Evolutionary conservation across 2,113 vertebrate genomes (phyloP).

Genomic region (Chiloscyllium plagiosum): DNA sequence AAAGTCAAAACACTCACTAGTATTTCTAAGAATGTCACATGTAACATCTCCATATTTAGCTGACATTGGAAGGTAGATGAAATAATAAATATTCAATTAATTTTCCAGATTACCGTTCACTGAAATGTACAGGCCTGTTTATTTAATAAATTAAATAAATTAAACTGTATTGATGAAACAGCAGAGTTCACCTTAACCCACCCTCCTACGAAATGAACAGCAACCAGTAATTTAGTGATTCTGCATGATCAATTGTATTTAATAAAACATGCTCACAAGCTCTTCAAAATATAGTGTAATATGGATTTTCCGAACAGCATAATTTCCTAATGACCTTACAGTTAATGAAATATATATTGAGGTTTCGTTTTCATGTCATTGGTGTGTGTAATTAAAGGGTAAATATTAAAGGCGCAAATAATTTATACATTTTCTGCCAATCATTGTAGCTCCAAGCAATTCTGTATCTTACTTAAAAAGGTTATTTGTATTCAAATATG

Average conservation of each 20-base stretch:
- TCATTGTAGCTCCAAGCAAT: conserved; percentile 70
- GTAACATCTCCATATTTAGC: background rate
- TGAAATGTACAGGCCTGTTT: background rate
- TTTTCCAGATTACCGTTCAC: background rate
- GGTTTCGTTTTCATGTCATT: conserved; percentile 57
- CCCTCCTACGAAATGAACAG: background rate
- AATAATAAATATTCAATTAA: background rate
- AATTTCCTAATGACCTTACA: conserved; percentile 56
- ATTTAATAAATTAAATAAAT: conserved; percentile 37
- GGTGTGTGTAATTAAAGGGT: conserved; percentile 46
- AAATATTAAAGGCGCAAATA: conserved; percentile 65
- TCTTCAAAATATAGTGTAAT: conserved; percentile 28
- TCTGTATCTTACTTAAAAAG: conserved; percentile 57
- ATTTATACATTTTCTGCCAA: conserved; percentile 70
- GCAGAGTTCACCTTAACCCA: conserved; percentile 8
- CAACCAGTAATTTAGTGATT: conserved; percentile 37
- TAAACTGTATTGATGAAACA: conserved; percentile 26
- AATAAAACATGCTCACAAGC: conserved; percentile 34
- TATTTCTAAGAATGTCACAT: background rate
- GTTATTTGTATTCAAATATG: conserved; percentile 64
- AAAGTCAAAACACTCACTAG: too few relatives aligned
- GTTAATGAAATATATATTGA: conserved; percentile 63
- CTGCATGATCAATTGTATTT: conserved; percentile 36
- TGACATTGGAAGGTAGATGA: background rate
- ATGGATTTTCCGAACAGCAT: conserved; percentile 36